phyloP scores from a whole-genome alignment of 2,888 invertebrate species.

The Cynaeus angustus region DNA sequence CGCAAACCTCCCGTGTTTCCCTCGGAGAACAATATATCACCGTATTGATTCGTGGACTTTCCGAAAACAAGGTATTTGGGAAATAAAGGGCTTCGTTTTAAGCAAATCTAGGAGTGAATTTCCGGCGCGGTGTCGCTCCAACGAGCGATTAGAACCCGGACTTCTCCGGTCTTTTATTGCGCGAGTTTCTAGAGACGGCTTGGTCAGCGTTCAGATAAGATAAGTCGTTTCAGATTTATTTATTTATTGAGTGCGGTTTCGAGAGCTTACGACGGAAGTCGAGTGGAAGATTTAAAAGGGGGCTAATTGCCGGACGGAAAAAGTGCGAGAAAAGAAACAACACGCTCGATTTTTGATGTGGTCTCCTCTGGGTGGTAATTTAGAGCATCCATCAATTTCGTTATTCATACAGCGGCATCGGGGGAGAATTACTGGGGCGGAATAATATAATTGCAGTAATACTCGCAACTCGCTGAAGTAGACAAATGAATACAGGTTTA shows the following conservation, averaged over 20 bases:
- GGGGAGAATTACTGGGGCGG: constrained; percentile 44
- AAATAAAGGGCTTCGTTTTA: constrained; percentile 40
- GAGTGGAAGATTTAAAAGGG: constrained; percentile 3
- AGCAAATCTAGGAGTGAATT: constrained; percentile 39
- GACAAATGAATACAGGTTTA: constrained; percentile 53
- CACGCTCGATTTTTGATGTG: too few relatives aligned
- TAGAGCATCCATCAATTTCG: constrained; percentile 32
- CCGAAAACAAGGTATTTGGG: constrained; percentile 27
- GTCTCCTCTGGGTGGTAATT: constrained; percentile 24
- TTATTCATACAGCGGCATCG: constrained; percentile 31
- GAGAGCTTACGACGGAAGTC: constrained; percentile 6
- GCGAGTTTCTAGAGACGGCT: constrained; percentile 21
- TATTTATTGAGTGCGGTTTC: constrained; percentile 32
- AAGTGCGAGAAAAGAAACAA: not conserved
- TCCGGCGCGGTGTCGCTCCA: constrained; percentile 30
- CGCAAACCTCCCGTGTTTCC: constrained; percentile 34
- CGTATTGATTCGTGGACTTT: constrained; percentile 37
- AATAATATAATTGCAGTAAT: constrained; percentile 52
- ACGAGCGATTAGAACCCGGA: constrained; percentile 24
- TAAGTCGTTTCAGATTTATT: constrained; percentile 25
- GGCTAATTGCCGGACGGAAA: constrained; percentile 1
- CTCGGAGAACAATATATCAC: constrained; percentile 46
- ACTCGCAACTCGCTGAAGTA: constrained; percentile 47
- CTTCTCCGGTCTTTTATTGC: constrained; percentile 26
- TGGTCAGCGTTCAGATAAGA: constrained; percentile 31